Conservation (phyloP, 1,140 invertebrate genomes). For the Aphaenogaster floridana region DNA sequence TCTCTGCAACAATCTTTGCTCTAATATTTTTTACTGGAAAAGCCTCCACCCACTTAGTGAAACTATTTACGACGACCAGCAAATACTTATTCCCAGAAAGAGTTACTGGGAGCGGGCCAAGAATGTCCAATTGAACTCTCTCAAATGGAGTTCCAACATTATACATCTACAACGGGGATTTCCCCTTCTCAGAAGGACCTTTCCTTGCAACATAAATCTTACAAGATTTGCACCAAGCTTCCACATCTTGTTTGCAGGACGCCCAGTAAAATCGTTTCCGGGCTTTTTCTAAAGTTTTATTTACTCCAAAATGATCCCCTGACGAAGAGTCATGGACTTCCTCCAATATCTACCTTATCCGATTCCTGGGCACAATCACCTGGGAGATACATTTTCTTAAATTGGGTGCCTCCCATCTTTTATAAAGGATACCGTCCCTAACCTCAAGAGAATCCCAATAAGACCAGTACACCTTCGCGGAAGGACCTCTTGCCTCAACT, state of each 20-base stretch:
- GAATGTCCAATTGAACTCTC: background rate
- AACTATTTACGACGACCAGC: background rate
- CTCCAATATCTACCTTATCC: background rate
- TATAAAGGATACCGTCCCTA: too few relatives aligned
- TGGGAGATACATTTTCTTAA: background rate
- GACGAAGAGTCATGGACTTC: background rate
- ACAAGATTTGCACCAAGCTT: background rate
- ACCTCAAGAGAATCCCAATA: too few relatives aligned
- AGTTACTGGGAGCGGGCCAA: background rate
- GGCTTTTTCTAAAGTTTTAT: background rate
- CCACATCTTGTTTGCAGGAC: background rate
- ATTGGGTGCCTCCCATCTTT: too few relatives aligned
- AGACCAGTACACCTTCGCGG: too few relatives aligned
- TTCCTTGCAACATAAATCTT: background rate
- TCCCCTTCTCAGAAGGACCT: background rate
- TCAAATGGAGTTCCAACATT: background rate
- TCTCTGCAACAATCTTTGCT: too few relatives aligned
- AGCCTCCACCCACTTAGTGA: background rate
- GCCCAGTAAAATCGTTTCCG: slow-evolving; percentile 1
- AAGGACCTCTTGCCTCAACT: too few relatives aligned
- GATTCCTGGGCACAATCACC: background rate
- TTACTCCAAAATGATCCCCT: background rate
- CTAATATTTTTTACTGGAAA: too few relatives aligned
- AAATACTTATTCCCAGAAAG: background rate
- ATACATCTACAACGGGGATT: background rate